A percentile compares a stretch with the other conserved stretches of the same genome.
phyloP scores from a whole-genome alignment of 2,797 vertebrate species.

The Sciurus vulgaris region DNA sequence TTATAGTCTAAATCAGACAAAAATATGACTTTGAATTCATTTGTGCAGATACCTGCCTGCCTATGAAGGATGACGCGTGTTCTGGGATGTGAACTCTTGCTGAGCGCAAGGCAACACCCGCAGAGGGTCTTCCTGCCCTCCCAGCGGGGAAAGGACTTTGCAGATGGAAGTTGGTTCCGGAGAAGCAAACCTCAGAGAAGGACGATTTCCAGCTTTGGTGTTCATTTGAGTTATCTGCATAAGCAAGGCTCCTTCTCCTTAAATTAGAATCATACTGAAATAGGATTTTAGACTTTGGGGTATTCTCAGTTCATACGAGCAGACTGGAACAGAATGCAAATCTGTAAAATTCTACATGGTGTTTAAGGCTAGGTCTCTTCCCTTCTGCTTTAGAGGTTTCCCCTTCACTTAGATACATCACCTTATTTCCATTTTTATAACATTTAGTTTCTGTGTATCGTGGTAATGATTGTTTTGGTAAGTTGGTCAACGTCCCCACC shows the following conservation, averaged over 20 bases:
- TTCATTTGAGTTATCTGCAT: conserved; percentile 43
- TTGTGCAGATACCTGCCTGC: background rate
- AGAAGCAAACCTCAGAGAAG: conserved; percentile 17
- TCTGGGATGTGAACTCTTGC: too few relatives aligned
- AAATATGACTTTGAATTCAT: background rate
- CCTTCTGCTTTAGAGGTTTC: background rate
- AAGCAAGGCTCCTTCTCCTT: background rate
- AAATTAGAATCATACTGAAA: conserved; percentile 41
- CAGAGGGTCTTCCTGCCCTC: background rate
- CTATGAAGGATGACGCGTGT: fast-evolving
- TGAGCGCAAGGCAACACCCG: background rate
- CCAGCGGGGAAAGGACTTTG: background rate
- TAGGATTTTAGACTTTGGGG: background rate
- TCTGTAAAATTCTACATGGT: background rate
- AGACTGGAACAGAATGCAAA: conserved; percentile 37
- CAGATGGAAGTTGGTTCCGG: background rate
- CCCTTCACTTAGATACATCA: background rate
- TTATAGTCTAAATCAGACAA: background rate
- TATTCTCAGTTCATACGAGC: conserved; percentile 48
- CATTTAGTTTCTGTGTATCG: conserved; percentile 36
- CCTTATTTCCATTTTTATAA: conserved; percentile 60
- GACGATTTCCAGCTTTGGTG: background rate
- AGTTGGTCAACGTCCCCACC: background rate
- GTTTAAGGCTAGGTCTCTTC: conserved; percentile 27
- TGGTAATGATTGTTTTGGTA: conserved; percentile 60